Evolutionary conservation across 2,113 vertebrate genomes (phyloP).

Genomic region (Phyllopteryx taeniolatus): DNA sequence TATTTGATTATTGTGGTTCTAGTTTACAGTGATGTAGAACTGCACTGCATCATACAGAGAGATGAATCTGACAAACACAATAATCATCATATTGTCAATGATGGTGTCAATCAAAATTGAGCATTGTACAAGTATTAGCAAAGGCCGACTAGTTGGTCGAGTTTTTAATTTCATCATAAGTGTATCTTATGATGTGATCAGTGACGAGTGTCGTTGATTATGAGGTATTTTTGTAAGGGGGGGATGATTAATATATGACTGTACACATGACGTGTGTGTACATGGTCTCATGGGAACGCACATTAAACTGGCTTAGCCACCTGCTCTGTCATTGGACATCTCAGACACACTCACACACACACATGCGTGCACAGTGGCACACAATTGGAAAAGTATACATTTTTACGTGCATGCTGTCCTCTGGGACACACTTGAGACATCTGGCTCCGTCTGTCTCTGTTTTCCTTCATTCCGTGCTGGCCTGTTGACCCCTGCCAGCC

Average conservation of each 20-base stretch:
- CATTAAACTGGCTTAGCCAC: conserved; percentile 79
- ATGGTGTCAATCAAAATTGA: background rate
- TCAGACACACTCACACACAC: conserved; percentile 40
- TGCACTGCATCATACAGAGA: no score
- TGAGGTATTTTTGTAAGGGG: conserved; percentile 13
- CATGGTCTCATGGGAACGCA: conserved; percentile 52
- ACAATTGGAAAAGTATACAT: conserved; percentile 8
- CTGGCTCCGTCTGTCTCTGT: conserved; percentile 73
- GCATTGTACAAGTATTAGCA: background rate
- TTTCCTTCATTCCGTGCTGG: conserved; percentile 38
- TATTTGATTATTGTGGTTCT: no score
- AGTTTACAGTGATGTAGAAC: no score
- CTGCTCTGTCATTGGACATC: conserved; percentile 72
- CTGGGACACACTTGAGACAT: conserved; percentile 74
- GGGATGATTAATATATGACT: conserved; percentile 18
- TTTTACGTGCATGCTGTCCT: conserved; percentile 32
- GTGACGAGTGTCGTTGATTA: background rate
- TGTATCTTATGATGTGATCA: conserved; percentile 26
- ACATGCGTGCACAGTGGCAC: conserved; percentile 24
- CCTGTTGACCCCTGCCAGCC: conserved; percentile 45
- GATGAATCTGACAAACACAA: no score
- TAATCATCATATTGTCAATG: background rate
- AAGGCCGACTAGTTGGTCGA: background rate
- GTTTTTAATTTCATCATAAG: background rate
- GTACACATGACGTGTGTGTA: conserved; percentile 20